phyloP scores from a whole-genome alignment of 2,797 vertebrate species.

The Periparus ater region DNA sequence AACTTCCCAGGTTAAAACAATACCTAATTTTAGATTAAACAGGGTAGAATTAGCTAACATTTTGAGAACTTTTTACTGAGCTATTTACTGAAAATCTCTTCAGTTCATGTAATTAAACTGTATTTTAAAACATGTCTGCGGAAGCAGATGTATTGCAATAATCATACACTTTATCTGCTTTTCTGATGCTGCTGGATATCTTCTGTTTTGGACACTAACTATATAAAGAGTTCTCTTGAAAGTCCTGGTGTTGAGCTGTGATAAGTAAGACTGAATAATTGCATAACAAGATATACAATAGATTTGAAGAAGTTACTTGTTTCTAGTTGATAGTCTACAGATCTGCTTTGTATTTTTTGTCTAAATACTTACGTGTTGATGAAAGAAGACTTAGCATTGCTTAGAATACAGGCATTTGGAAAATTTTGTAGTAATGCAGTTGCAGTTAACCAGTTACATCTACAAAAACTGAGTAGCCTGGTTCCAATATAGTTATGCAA shows the following conservation, averaged over 20 bases:
- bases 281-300: not conserved
- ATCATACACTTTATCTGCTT: not conserved
- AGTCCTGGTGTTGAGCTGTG: not conserved
- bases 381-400: not conserved
- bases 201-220: not conserved
- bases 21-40: not conserved
- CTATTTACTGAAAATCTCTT: not conserved
- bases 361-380: not conserved
- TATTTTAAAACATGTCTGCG: not conserved
- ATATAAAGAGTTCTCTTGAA: not conserved
- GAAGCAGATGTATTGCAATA: not conserved
- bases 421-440: not conserved
- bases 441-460: not conserved
- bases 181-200: not conserved
- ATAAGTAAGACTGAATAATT: not conserved
- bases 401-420: not conserved
- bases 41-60: not conserved
- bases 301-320: not conserved
- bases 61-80: not conserved
- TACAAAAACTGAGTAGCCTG: not conserved
- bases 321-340: not conserved
- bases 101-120: not conserved
- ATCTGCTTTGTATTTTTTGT: not conserved
- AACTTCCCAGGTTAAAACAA: not conserved
- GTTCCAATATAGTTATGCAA: not conserved